Conservation (phyloP, 2,797 vertebrate genomes). For the Heliangelus exortis region DNA sequence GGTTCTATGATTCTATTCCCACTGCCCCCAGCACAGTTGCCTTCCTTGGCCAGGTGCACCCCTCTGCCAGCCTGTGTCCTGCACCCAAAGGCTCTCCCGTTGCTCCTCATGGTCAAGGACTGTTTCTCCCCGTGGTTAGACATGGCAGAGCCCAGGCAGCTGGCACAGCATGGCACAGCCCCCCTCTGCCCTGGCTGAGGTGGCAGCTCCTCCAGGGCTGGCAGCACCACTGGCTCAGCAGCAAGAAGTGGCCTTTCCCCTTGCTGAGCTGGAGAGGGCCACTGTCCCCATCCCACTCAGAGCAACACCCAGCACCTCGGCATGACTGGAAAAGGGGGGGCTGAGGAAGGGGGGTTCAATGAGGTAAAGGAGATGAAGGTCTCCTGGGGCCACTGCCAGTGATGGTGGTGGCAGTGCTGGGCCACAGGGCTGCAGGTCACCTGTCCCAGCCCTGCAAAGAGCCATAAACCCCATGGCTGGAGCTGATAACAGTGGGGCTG, state of each 20-base stretch:
- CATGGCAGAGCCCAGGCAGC: neutral
- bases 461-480: neutral
- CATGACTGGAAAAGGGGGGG: neutral
- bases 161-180: neutral
- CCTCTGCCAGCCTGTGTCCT: neutral
- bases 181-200: neutral
- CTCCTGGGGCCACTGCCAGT: accelerated
- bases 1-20: neutral
- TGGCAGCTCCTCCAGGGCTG: neutral
- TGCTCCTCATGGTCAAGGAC: neutral
- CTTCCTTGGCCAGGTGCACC: neutral
- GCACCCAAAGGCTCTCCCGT: neutral
- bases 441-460: neutral
- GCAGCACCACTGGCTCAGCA: neutral
- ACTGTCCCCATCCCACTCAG: accelerated
- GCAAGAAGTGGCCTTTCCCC: neutral
- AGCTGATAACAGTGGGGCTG: slow-evolving; percentile 20
- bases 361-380: neutral
- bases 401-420: accelerated
- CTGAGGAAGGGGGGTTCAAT: neutral
- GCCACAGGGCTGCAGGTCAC: accelerated
- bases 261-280: accelerated
- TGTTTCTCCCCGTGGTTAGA: neutral
- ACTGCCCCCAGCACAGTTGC: neutral
- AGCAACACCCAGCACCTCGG: neutral